These are phyloP conservation scores for Aspiorhynchus laticeps DNA, from an alignment of 2,113 vertebrate species.

Conservation along the genomic window DNA sequence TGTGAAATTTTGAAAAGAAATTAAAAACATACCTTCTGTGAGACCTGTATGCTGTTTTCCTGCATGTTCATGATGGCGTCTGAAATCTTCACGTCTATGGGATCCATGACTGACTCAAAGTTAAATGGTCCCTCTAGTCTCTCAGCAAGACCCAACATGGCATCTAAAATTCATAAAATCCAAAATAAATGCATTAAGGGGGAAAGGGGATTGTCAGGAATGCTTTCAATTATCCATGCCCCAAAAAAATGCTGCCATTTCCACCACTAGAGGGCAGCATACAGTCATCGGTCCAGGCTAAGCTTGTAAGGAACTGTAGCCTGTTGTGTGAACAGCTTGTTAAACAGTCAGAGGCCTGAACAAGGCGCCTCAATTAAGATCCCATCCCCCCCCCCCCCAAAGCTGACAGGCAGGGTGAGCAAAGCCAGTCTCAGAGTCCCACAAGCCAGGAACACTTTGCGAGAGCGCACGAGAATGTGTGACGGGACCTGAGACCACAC, in stretches of 20 bases:
- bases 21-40: slow-evolving; percentile 84
- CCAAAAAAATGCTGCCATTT: too few species aligned
- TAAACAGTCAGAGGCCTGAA: slow-evolving; percentile 37
- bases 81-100: slow-evolving; percentile 96
- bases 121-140: slow-evolving; percentile 96
- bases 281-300: neutral
- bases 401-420: slow-evolving; percentile 51
- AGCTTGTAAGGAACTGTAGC: neutral
- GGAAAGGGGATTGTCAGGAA: too few species aligned
- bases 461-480: neutral
- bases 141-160: slow-evolving; percentile 90
- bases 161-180: slow-evolving; percentile 79
- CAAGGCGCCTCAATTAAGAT: slow-evolving; percentile 35
- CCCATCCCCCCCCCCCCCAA: too few species aligned
- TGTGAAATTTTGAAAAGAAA: neutral
- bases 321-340: neutral
- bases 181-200: slow-evolving; percentile 14
- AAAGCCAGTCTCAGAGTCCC: slow-evolving; percentile 51
- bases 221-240: neutral
- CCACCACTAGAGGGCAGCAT: slow-evolving; percentile 66
- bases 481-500: neutral
- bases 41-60: slow-evolving; percentile 96
- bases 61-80: slow-evolving; percentile 99
- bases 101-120: slow-evolving; percentile 95
- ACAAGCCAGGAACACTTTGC: slow-evolving; percentile 34